Percentiles rank a stretch among this genome's conserved stretches.
Conservation (phyloP, 2,113 vertebrate genomes). For the Xiphorhynchus elegans region DNA sequence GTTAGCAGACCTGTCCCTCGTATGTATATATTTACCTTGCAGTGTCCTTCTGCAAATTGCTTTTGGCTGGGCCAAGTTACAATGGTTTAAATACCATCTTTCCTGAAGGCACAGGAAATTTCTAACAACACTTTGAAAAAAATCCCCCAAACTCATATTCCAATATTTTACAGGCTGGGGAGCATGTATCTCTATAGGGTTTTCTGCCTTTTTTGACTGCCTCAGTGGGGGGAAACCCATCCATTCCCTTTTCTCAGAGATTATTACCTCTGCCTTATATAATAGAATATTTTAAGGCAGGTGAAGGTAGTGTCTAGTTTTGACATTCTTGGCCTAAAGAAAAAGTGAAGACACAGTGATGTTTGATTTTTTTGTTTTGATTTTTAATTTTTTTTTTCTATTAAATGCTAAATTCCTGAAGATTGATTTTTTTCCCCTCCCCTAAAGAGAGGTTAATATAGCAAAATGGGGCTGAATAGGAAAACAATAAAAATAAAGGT, state of each 20-base stretch:
- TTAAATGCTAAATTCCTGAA: neutral
- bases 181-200: neutral
- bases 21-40: conserved; percentile 1
- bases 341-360: neutral
- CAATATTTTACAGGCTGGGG: neutral
- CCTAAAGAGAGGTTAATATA: neutral
- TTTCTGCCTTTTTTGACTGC: neutral
- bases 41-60: conserved; percentile 5
- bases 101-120: neutral
- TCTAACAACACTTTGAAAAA: neutral
- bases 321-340: neutral
- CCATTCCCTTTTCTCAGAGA: neutral
- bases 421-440: neutral
- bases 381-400: neutral
- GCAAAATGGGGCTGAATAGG: neutral
- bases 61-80: conserved; percentile 2
- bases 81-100: neutral
- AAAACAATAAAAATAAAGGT: neutral
- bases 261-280: neutral
- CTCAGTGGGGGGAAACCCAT: neutral
- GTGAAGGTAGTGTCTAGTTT: neutral
- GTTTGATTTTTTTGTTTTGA: neutral
- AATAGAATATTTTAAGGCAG: neutral
- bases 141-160: neutral
- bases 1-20: neutral